These are phyloP conservation scores for Lates japonicus DNA, from an alignment of 2,797 vertebrate species.

Conservation along the genomic window DNA sequence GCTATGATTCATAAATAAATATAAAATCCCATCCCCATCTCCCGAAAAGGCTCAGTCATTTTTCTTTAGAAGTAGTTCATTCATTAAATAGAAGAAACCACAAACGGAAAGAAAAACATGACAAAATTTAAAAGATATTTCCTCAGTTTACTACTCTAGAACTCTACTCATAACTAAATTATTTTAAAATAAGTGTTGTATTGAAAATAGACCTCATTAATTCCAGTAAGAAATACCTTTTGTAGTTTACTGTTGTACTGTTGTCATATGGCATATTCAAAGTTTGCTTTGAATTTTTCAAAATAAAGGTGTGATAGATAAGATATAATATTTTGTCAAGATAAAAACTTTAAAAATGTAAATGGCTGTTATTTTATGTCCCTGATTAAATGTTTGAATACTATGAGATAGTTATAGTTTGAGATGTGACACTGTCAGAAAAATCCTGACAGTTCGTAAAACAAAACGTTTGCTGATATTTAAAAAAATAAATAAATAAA, in stretches of 20 bases:
- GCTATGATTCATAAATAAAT: constrained; percentile 41
- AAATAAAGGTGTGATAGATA: not conserved
- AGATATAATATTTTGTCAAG: constrained; percentile 1
- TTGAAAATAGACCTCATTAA: constrained; percentile 40
- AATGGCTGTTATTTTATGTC: constrained; percentile 39
- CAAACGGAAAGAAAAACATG: constrained; percentile 13
- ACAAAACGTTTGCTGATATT: constrained; percentile 2
- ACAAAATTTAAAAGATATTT: constrained; percentile 14
- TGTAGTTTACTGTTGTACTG: not conserved
- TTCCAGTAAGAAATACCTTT: constrained; percentile 12
- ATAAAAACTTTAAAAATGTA: constrained; percentile 16
- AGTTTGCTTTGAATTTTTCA: constrained; percentile 10
- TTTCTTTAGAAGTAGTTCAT: not conserved
- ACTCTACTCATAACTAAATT: constrained; percentile 29
- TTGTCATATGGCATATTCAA: constrained; percentile 21
- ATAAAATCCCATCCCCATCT: constrained; percentile 6
- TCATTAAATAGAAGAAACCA: not conserved
- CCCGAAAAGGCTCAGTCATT: not conserved
- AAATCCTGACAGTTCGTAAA: not conserved
- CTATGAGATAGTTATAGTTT: constrained; percentile 13
- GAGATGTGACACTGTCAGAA: not conserved
- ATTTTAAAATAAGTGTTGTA: constrained; percentile 12
- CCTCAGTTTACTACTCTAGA: constrained; percentile 24
- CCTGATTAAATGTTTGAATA: constrained; percentile 55
- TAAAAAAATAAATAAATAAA: constrained; percentile 1